These are phyloP conservation scores for Pomacea maculata DNA, from an alignment of 1,140 invertebrate genomes.

Conservation along the genomic window DNA sequence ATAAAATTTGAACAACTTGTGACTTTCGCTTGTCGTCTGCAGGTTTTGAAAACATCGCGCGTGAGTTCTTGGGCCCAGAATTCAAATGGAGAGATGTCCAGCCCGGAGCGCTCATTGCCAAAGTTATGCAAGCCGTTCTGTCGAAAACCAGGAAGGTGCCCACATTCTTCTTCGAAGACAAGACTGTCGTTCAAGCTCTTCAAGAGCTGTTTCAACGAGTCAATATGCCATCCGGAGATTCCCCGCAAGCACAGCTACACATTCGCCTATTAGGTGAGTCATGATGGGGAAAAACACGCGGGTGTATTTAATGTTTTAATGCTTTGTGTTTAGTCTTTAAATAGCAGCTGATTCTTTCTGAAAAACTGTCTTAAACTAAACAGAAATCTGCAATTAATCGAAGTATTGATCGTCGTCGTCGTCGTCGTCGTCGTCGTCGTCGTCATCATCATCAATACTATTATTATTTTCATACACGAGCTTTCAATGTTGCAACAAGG, in stretches of 20 bases:
- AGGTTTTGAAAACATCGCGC: constrained; percentile 3
- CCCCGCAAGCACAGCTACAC: constrained; percentile 2
- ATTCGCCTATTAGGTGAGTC: constrained; percentile 5
- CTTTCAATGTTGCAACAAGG: background rate
- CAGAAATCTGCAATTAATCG: too few species aligned
- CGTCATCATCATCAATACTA: too few species aligned
- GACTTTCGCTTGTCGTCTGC: background rate
- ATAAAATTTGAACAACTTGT: background rate
- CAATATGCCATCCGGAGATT: constrained; percentile 3
- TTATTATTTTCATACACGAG: too few species aligned
- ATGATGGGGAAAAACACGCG: background rate
- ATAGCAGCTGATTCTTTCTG: background rate
- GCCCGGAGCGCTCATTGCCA: background rate
- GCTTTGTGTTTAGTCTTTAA: background rate
- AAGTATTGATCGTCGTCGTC: too few species aligned
- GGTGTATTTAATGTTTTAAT: background rate
- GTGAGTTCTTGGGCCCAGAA: background rate
- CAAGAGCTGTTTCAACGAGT: background rate
- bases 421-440: too few species aligned
- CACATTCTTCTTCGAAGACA: background rate
- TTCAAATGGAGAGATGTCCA: background rate
- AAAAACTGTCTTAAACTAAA: too few species aligned
- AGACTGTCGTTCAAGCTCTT: constrained; percentile 3
- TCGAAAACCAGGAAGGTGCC: background rate
- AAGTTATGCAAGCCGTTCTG: constrained; percentile 11